A percentile compares a stretch with the other conserved stretches of the same genome.
phyloP scores from a whole-genome alignment of 2,888 invertebrate genomes.

The Sthenelais limicola region DNA sequence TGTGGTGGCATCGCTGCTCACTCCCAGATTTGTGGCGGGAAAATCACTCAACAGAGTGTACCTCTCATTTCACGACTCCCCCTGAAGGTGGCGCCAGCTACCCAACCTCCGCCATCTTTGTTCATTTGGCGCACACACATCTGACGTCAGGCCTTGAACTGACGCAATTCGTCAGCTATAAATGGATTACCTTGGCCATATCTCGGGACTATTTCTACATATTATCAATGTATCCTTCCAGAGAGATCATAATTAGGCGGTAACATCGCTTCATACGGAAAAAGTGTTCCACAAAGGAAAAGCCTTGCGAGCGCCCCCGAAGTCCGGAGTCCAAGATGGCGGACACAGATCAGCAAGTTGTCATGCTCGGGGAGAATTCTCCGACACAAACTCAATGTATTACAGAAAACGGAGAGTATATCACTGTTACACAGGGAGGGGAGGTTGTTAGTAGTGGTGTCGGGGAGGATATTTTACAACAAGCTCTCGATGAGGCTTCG shows the following conservation, averaged over 20 bases:
- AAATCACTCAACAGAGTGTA: too few relatives aligned
- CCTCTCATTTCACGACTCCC: too few relatives aligned
- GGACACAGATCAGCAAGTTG: conserved; percentile 44
- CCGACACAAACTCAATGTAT: conserved; percentile 11
- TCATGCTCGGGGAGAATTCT: conserved; percentile 33
- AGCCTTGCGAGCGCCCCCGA: conserved; percentile 12
- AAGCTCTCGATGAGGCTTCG: conserved; percentile 64
- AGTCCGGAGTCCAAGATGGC: conserved; percentile 42
- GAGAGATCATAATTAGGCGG: not conserved
- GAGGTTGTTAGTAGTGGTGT: conserved; percentile 38
- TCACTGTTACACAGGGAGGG: conserved; percentile 33
- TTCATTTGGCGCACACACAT: conserved; percentile 10
- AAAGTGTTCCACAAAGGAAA: conserved; percentile 19
- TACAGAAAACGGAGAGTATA: conserved; percentile 31
- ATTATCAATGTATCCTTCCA: not conserved
- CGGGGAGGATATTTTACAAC: conserved; percentile 49
- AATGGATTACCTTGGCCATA: conserved; percentile 7
- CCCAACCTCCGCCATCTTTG: conserved; percentile 22
- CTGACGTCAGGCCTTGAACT: conserved; percentile 25
- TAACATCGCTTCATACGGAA: not conserved
- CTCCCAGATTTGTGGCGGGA: too few relatives aligned
- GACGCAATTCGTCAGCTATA: conserved; percentile 10
- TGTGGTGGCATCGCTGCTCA: too few relatives aligned
- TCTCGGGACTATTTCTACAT: not conserved
- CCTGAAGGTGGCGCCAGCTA: conserved; percentile 30